A percentile compares a stretch with the other conserved stretches of the same genome.
Evolutionary conservation across 2,797 vertebrate species (phyloP).

Genomic region (Pangasius sanitwongsei): DNA sequence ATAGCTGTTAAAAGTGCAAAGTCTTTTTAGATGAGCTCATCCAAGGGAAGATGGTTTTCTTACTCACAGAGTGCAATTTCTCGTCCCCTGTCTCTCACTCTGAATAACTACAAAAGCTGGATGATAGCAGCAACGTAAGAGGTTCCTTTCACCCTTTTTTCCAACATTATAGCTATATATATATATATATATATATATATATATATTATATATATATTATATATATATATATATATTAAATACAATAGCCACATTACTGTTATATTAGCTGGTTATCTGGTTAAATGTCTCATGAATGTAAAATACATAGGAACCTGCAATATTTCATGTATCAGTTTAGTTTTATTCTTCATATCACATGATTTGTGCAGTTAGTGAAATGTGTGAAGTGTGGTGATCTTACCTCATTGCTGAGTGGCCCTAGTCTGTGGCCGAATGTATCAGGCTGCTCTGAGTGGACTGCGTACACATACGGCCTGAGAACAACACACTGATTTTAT

Average conservation of each 20-base stretch:
- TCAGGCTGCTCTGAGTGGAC: slow-evolving; percentile 98
- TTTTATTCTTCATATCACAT: not conserved
- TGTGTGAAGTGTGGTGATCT: slow-evolving; percentile 53
- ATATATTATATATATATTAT: too few relatives aligned
- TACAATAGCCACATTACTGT: not conserved
- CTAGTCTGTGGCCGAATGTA: slow-evolving; percentile 89
- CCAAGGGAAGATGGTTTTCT: slow-evolving; percentile 27
- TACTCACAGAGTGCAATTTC: slow-evolving; percentile 23
- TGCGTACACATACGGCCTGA: slow-evolving; percentile 92
- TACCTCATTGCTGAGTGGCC: slow-evolving; percentile 93
- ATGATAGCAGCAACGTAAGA: not conserved
- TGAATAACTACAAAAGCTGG: not conserved
- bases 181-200: too few relatives aligned
- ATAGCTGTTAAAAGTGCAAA: slow-evolving; percentile 23
- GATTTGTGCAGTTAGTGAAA: not conserved
- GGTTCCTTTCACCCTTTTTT: not conserved
- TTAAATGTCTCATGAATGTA: too few relatives aligned
- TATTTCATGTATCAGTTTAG: not conserved
- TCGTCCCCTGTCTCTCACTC: slow-evolving; percentile 7
- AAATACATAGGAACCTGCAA: too few relatives aligned
- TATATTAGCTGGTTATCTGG: too few relatives aligned
- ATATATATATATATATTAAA: too few relatives aligned
- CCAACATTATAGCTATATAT: not conserved
- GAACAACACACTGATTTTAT: not conserved
- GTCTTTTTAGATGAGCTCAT: slow-evolving; percentile 16